Percentiles rank a stretch among this genome's conserved stretches.
These are phyloP conservation scores for Eledone cirrhosa DNA, from an alignment of 2,888 invertebrate species.

Conservation along the genomic window DNA sequence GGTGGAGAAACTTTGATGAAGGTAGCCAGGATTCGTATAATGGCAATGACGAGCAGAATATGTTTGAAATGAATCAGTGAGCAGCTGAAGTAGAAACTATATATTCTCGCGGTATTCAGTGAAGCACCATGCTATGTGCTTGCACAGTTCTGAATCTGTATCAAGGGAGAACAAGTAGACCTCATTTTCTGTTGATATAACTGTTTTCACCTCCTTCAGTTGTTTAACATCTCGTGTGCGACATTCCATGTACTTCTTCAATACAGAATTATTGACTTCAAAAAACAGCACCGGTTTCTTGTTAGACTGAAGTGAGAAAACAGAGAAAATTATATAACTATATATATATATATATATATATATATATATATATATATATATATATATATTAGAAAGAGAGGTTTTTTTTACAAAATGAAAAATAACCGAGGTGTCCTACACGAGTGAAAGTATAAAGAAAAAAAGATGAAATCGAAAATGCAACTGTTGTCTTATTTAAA, in stretches of 20 bases:
- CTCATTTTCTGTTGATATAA: slow-evolving; percentile 58
- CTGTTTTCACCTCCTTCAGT: slow-evolving; percentile 47
- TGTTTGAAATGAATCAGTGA: no score
- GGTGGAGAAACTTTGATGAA: no score
- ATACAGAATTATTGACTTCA: slow-evolving; percentile 45
- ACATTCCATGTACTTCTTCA: slow-evolving; percentile 46
- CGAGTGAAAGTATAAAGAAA: no score
- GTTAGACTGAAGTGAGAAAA: slow-evolving; percentile 37
- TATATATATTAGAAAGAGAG: no score
- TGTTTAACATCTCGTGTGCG: slow-evolving; percentile 36
- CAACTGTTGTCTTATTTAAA: no score
- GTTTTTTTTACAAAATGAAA: no score
- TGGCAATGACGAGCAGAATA: no score
- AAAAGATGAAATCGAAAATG: no score
- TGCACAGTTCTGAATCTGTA: slow-evolving; percentile 45
- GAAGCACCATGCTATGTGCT: slow-evolving; percentile 41
- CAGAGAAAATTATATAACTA: slow-evolving; percentile 26
- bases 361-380: no score
- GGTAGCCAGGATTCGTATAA: no score
- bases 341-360: background rate
- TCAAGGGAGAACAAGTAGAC: slow-evolving; percentile 59
- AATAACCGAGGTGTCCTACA: no score
- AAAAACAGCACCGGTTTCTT: slow-evolving; percentile 45
- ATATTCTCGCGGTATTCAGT: slow-evolving; percentile 8
- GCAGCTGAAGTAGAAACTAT: background rate